phyloP scores from a whole-genome alignment of 2,113 vertebrate genomes.

The Xenopus tropicalis region DNA sequence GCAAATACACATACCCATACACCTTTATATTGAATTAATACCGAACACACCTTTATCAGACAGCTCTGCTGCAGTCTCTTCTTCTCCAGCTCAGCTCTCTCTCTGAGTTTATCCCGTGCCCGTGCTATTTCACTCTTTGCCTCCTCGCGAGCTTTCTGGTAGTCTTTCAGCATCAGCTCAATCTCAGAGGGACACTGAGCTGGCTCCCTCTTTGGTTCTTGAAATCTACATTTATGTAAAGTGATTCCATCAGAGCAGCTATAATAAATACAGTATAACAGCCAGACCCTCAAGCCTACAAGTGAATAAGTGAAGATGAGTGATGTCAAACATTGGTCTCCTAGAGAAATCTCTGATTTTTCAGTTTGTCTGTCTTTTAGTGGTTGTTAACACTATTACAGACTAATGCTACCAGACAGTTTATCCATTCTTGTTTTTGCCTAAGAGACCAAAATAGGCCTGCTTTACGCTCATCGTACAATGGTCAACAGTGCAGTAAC shows the following conservation, averaged over 20 bases:
- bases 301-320: no score
- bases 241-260: not conserved
- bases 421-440: no score
- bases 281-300: not conserved
- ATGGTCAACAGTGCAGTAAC: no score
- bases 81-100: constrained; percentile 83
- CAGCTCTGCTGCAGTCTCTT: constrained; percentile 68
- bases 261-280: not conserved
- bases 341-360: no score
- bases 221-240: constrained; percentile 58
- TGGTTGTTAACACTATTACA: no score
- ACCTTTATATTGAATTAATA: no score
- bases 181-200: constrained; percentile 76
- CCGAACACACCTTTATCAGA: not conserved
- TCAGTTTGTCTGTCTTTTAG: no score
- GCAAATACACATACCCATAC: no score
- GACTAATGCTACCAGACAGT: no score
- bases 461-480: no score
- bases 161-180: constrained; percentile 79
- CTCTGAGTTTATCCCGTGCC: constrained; percentile 77
- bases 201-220: constrained; percentile 56
- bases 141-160: constrained; percentile 82
- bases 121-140: constrained; percentile 85
- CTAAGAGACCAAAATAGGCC: no score
- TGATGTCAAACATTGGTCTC: no score